phyloP scores from a whole-genome alignment of 2,113 vertebrate species.

The Silurus meridionalis region DNA sequence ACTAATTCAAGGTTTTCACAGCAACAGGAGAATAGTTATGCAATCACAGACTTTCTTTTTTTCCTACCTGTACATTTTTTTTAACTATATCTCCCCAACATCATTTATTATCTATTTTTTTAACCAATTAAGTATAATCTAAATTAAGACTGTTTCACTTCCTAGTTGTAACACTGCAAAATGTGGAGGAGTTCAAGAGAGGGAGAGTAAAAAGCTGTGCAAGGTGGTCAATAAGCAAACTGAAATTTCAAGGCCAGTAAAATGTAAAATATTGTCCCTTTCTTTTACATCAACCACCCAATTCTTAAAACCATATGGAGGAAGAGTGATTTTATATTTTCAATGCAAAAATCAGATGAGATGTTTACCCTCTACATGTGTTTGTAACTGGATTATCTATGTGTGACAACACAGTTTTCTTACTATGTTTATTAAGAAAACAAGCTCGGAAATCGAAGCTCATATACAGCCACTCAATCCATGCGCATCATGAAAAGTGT shows the following conservation, averaged over 20 bases:
- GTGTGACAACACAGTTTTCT: background rate
- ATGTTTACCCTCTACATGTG: background rate
- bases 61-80: background rate
- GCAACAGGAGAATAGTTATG: background rate
- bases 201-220: background rate
- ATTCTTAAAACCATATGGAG: background rate
- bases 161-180: background rate
- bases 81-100: background rate
- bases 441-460: conserved; percentile 1
- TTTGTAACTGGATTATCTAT: background rate
- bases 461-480: background rate
- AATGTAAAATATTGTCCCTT: background rate
- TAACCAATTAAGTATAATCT: background rate
- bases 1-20: background rate
- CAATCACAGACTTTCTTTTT: background rate
- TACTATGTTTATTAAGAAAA: background rate
- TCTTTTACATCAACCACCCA: background rate
- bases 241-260: background rate
- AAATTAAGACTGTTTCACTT: background rate
- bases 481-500: background rate
- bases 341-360: background rate
- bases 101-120: background rate
- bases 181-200: background rate
- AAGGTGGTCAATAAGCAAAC: background rate
- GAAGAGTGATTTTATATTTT: background rate